Percentiles rank a stretch among this genome's conserved stretches.
phyloP scores from a whole-genome alignment of 1,140 invertebrate genomes.

The Meloidogyne chitwoodi region DNA sequence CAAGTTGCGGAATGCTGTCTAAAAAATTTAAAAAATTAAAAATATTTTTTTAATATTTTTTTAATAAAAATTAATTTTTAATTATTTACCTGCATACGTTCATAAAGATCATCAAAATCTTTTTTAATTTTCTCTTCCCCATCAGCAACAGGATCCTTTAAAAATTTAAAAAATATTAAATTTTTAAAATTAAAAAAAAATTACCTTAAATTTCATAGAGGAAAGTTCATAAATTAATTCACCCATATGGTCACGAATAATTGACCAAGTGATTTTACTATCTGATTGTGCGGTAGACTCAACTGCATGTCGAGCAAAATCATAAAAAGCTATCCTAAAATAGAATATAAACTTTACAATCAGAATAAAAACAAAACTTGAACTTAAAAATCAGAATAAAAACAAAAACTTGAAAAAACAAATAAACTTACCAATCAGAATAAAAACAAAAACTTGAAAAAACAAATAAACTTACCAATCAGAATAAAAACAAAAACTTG shows the following conservation, averaged over 20 bases:
- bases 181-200: background rate
- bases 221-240: constrained; percentile 93
- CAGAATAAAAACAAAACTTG: background rate
- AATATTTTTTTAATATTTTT: background rate
- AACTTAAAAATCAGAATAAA: background rate
- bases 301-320: constrained; percentile 91
- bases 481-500: no score
- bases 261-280: constrained; percentile 91
- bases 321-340: constrained; percentile 81
- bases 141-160: constrained; percentile 89
- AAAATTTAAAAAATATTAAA: background rate
- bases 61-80: constrained; percentile 62
- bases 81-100: constrained; percentile 78
- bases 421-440: no score
- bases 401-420: constrained; percentile 8
- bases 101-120: constrained; percentile 88
- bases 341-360: background rate
- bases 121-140: constrained; percentile 93
- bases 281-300: constrained; percentile 96
- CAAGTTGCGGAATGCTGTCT: constrained; percentile 79
- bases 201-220: constrained; percentile 98
- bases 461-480: no score
- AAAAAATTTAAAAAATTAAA: background rate
- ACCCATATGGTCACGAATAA: constrained; percentile 91
- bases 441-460: no score